phyloP scores from a whole-genome alignment of 2,113 vertebrate genomes.

The Bos javanicus region DNA sequence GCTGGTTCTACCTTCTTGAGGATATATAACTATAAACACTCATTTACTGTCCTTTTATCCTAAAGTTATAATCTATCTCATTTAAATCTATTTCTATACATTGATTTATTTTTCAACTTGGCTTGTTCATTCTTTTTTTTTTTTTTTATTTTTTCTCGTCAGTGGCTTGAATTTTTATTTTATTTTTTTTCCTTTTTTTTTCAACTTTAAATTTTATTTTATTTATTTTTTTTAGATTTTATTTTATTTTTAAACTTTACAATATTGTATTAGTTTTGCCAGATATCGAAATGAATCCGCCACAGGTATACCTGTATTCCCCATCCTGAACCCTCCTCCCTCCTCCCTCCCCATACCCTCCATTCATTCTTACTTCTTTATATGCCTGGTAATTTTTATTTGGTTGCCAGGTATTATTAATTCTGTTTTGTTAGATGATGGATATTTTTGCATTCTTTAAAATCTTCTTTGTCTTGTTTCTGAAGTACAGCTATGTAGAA shows the following conservation, averaged over 20 bases:
- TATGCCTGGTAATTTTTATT: background rate
- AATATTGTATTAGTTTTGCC: no score
- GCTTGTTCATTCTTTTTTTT: background rate
- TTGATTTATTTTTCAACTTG: background rate
- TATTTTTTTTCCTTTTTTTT: no score
- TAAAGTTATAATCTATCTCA: background rate
- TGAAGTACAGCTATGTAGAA: background rate
- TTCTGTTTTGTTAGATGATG: background rate
- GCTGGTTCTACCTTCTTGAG: background rate
- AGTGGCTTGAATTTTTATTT: no score
- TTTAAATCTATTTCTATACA: background rate
- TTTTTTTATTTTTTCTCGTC: no score
- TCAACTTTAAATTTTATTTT: no score
- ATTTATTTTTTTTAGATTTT: no score
- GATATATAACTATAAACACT: background rate
- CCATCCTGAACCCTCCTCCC: no score
- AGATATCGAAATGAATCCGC: no score
- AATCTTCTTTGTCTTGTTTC: background rate
- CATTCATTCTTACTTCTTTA: background rate
- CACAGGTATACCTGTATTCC: no score
- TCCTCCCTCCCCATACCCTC: no score
- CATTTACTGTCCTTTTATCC: background rate
- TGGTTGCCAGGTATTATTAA: background rate
- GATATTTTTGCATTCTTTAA: background rate
- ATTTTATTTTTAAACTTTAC: no score